Conservation (phyloP, 2,113 vertebrate genomes). For the Ammodytes marinus region DNA sequence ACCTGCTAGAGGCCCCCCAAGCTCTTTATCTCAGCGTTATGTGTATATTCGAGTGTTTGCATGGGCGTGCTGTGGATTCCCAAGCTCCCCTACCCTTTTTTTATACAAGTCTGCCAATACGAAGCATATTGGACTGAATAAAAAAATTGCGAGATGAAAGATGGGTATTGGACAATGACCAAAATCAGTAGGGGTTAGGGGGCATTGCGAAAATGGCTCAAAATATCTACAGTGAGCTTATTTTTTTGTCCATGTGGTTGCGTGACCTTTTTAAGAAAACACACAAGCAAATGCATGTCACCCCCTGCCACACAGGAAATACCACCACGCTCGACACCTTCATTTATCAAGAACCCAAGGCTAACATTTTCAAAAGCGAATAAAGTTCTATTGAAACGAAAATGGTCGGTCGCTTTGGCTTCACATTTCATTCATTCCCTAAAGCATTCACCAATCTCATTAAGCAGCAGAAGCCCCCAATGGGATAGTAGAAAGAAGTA, state of each 20-base stretch:
- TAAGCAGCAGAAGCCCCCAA: slow-evolving; percentile 30
- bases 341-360: slow-evolving; percentile 66
- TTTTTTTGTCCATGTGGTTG: not conserved
- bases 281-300: not conserved
- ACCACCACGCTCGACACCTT: slow-evolving; percentile 50
- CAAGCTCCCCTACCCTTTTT: not conserved
- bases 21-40: slow-evolving; percentile 41
- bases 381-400: slow-evolving; percentile 59
- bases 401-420: slow-evolving; percentile 38
- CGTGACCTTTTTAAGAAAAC: slow-evolving; percentile 57
- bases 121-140: not conserved
- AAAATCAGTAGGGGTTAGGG: not conserved
- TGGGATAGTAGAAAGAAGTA: not conserved
- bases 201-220: not conserved
- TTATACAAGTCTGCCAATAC: not conserved
- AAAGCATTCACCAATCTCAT: slow-evolving; percentile 64
- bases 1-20: slow-evolving; percentile 42
- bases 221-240: not conserved
- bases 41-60: slow-evolving; percentile 4
- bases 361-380: slow-evolving; percentile 49
- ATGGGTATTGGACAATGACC: not conserved
- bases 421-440: slow-evolving; percentile 59
- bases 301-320: slow-evolving; percentile 48
- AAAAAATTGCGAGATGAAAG: not conserved
- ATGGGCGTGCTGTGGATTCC: not conserved